Base-by-base conservation (phyloP, 1,140 invertebrate species). In the Diorhabda elongata region DNA sequence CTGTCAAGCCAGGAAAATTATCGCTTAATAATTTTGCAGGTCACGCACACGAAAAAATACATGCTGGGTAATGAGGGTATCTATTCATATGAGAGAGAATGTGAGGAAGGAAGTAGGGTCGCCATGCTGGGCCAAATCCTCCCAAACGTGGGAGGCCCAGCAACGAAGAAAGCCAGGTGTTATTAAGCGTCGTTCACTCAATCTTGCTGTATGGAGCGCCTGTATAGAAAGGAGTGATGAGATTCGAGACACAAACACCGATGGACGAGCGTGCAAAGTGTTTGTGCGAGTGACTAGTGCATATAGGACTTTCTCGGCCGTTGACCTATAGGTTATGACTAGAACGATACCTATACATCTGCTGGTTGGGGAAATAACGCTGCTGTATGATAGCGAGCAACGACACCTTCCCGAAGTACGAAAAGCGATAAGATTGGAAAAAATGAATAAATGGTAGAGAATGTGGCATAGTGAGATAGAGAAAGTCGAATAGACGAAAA, bases 291-390 rank as follows among this genome's bases (percentile, higher is more conserved):
- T 73, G n/a, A 61, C 61, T 9, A 56, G 47, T 5, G 68, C 71
- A 3, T 74, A 74, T 63, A 60, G 61, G 7, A 75, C 74, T 11
- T 73, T 75, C 41, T 74, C 74, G 44, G 71, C 61, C 26, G 69
- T 42, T 42, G 71, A 71, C 9, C 67, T 70, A 11, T 45, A 73
- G 7, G 71, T 69, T 43, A 61, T 75, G 2, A 67, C 74, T 7
- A 63, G 69, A 42, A 72, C 44, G 5, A 56, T 58, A 0, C 74
- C 74, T 3, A 70, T 74, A 6, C 73, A 74, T 57, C 66, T 75
- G 47, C 52, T 75, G 42, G 66, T 60, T 6, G 58, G 4, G 42
- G 71, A 74, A 56, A 73, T 66, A 44, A 58, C 59, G n/a, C n/a
- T 9, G 3, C 9, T 61, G n/a, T 7, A 61, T 41, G 41, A 11